These are phyloP conservation scores for Hafferia zeledoni DNA, from an alignment of 2,797 vertebrate genomes.

Conservation along the genomic window DNA sequence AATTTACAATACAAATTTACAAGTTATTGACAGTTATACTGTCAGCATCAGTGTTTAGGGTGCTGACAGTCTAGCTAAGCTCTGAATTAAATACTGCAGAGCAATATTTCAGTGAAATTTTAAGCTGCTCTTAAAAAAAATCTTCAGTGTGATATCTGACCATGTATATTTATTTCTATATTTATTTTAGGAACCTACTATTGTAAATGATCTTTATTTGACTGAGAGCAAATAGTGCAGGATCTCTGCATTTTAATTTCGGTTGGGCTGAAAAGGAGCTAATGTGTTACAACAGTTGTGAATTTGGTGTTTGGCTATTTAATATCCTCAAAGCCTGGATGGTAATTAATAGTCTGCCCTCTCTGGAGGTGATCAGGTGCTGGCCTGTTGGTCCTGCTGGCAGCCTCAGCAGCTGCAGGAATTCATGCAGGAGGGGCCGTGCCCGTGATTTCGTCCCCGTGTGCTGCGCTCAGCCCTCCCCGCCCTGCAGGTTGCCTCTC, in stretches of 20 bases:
- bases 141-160: not conserved
- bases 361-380: slow-evolving; percentile 11
- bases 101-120: not conserved
- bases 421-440: not conserved
- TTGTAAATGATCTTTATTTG: not conserved
- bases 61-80: not conserved
- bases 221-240: not conserved
- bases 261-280: not conserved
- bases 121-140: not conserved
- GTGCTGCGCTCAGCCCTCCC: not conserved
- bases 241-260: not conserved
- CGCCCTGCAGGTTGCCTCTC: not conserved
- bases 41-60: not conserved
- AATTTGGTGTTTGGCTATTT: not conserved
- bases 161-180: not conserved
- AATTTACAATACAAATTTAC: not conserved
- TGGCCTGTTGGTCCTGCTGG: not conserved
- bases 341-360: slow-evolving; percentile 46
- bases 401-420: slow-evolving; percentile 39
- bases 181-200: not conserved
- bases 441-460: not conserved
- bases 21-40: not conserved
- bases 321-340: not conserved
- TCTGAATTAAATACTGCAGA: slow-evolving; percentile 32
- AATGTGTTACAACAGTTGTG: not conserved